Evolutionary conservation across 1,140 invertebrate genomes (phyloP).

Genomic region (Rhizoglyphus robini): DNA sequence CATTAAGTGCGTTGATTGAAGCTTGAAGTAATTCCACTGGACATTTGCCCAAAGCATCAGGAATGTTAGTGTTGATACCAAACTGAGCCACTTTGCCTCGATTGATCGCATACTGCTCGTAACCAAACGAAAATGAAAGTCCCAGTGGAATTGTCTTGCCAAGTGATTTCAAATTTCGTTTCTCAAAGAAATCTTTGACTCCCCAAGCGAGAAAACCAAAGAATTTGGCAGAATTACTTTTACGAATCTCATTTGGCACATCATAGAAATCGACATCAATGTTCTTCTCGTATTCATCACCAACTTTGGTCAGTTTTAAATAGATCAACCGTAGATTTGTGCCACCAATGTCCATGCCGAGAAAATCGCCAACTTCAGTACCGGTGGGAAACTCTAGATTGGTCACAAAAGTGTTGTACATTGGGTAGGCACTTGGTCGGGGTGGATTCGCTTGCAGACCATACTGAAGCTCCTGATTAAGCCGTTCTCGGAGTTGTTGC

Average conservation of each 20-base stretch:
- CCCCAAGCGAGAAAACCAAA: conserved; percentile 63
- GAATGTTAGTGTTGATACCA: conserved; percentile 35
- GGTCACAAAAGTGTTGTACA: conserved; percentile 52
- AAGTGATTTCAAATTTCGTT: conserved; percentile 25
- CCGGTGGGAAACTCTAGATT: conserved; percentile 47
- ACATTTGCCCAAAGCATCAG: conserved; percentile 55
- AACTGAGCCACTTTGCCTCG: conserved; percentile 31
- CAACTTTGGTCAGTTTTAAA: conserved; percentile 42
- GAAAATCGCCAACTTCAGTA: conserved; percentile 50
- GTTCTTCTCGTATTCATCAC: conserved; percentile 43
- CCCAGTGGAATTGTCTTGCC: conserved; percentile 34
- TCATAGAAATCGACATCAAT: conserved; percentile 46
- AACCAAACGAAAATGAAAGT: conserved; percentile 73
- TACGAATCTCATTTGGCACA: conserved; percentile 43
- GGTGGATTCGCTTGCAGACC: conserved; percentile 39
- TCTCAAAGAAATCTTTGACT: conserved; percentile 52
- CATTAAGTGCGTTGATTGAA: conserved; percentile 43
- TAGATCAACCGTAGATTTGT: conserved; percentile 62
- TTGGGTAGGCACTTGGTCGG: conserved; percentile 43
- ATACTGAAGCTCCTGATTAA: conserved; percentile 44
- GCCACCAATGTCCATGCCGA: conserved; percentile 63
- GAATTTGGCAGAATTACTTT: conserved; percentile 31
- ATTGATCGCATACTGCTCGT: conserved; percentile 52
- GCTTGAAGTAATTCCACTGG: conserved; percentile 52
- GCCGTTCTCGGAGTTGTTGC: conserved; percentile 30